Evolutionary conservation across 1,140 invertebrate genomes (phyloP).

Genomic region (Chironomus tepperi): DNA sequence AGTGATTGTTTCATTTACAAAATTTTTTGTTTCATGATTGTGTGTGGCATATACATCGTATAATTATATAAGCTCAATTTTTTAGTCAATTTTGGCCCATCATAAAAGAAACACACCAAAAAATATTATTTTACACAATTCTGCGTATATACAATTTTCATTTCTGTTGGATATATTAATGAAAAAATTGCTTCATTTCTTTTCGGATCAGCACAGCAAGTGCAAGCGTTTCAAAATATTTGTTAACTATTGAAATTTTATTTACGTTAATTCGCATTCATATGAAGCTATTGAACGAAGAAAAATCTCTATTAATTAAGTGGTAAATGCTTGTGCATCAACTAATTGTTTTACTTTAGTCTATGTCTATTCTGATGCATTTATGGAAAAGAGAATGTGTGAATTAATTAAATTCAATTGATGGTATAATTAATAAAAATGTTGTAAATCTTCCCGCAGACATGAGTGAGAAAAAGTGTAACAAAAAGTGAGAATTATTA

Average conservation of each 20-base stretch:
- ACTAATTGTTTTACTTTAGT: too few relatives aligned
- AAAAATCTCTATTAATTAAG: background rate
- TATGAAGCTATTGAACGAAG: background rate
- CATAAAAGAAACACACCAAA: background rate
- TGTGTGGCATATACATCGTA: background rate
- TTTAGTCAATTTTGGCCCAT: conserved; percentile 1
- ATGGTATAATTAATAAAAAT: background rate
- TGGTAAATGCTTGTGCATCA: background rate
- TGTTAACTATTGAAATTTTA: background rate
- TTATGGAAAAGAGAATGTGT: background rate
- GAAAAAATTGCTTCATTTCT: conserved; percentile 14
- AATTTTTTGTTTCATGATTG: background rate
- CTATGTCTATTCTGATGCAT: too few relatives aligned
- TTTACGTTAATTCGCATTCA: background rate
- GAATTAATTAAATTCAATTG: background rate
- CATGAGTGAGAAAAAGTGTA: too few relatives aligned
- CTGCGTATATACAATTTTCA: background rate
- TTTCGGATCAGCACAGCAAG: background rate
- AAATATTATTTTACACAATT: background rate
- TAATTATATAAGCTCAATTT: conserved; percentile 9
- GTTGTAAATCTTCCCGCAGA: background rate
- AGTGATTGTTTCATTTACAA: too few relatives aligned
- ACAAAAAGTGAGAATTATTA: too few relatives aligned
- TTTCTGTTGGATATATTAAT: background rate
- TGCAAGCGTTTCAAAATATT: background rate